Evolutionary conservation across 2,113 vertebrate genomes (phyloP).

Genomic region (Fregetta grallaria): DNA sequence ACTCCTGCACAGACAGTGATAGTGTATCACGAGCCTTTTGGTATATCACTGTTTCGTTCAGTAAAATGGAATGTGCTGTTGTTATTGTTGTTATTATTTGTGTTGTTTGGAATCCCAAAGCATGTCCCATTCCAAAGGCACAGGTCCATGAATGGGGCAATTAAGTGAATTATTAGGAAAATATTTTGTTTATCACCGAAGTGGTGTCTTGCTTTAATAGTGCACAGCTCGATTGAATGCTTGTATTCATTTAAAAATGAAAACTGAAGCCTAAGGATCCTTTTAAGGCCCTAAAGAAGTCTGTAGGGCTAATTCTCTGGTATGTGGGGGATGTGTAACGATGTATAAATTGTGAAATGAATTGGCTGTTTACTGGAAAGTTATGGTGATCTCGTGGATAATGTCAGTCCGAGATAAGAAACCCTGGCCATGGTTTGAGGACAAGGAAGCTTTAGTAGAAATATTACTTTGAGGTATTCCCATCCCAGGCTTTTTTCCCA

Average conservation of each 20-base stretch:
- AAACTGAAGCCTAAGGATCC: not conserved
- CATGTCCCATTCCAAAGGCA: not conserved
- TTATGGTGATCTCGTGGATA: not conserved
- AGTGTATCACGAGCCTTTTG: not conserved
- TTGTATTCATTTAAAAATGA: constrained; percentile 28
- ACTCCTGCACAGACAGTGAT: not conserved
- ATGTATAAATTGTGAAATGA: constrained; percentile 10
- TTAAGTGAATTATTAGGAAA: not conserved
- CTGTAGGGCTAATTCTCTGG: not conserved
- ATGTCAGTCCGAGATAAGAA: not conserved
- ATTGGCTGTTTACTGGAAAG: not conserved
- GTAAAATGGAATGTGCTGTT: not conserved
- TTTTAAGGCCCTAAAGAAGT: not conserved
- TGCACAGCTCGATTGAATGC: not conserved
- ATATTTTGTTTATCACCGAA: not conserved
- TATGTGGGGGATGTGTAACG: not conserved
- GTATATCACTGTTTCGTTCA: not conserved
- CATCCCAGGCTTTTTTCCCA: not conserved
- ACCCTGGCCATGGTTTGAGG: not conserved
- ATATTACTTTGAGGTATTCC: not conserved
- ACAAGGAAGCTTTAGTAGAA: not conserved
- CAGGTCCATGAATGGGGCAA: not conserved
- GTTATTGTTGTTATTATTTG: constrained; percentile 6
- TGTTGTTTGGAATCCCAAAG: not conserved
- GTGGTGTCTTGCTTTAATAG: not conserved